Evolutionary conservation across 2,888 invertebrate species (phyloP), one percentile per base, ranked within the genome.

Genomic region (Andrena haemorrhoa): DNA sequence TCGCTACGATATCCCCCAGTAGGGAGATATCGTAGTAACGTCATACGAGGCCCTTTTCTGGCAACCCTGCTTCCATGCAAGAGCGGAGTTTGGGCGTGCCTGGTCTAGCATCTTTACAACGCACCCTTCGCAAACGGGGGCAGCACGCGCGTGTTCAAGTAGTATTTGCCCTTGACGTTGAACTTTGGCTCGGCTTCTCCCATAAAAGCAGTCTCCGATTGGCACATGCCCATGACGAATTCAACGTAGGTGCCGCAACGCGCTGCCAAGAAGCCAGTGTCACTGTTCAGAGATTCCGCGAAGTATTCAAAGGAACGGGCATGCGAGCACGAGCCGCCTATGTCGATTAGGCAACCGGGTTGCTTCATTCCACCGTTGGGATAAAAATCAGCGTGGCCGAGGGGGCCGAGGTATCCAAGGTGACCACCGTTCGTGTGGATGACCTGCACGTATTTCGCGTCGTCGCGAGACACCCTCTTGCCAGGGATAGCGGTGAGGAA

Each of bases 351-450:
- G 47, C 93, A 93, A 0, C 93, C 93, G 0, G 82, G 69, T 79
- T 94, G 94, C 4, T 56, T 72, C 2, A 35, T 23, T 0, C 94
- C 94, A 4, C 94, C 94, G 65, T 94, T 94, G 0, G 94, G 94
- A 81, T 91, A 94, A 77, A 93, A 94, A 75, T 94, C 94, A 23
- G 88, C 89, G 60, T 94, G 88, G 3, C 94, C 94, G 16, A 94
- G 90, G 0, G 93, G 88, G 0, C 81, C 41, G 0, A 85, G 69
- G 74, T 90, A 93, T 5, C 94, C 94, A 2, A 94, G 87, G 0
- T 90, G 71, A 5, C 93, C 93, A 0, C 89, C 92, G 47, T 92
- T 93, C 2, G 94, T 94, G 83, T 94, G 94, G 53, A 94, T 92
- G 4, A 94, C 92, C 79, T 94, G 92, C 0, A 94, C 94, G 79